Evolutionary conservation across 2,113 vertebrate genomes (phyloP).

Genomic region (Murina feae): DNA sequence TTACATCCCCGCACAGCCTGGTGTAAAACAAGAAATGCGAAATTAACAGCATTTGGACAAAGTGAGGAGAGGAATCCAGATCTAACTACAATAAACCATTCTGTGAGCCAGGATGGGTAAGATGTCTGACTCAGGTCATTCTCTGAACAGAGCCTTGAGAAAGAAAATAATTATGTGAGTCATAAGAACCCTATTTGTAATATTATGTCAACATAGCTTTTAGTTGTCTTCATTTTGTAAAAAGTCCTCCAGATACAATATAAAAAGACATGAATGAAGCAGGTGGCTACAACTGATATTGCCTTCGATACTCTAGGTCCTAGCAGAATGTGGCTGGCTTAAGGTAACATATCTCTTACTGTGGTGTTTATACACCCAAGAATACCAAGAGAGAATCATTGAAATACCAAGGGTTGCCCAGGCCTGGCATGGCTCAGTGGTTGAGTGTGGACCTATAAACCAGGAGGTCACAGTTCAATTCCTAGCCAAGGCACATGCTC

Average conservation of each 20-base stretch:
- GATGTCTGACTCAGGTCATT: not conserved
- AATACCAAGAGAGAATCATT: not conserved
- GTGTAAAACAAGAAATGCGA: not conserved
- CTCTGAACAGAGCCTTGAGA: not conserved
- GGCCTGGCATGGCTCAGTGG: too few species aligned
- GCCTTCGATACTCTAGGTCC: not conserved
- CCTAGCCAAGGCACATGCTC: too few species aligned
- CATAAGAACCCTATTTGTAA: not conserved
- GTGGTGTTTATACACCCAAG: not conserved
- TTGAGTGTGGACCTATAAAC: too few species aligned
- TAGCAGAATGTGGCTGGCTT: not conserved
- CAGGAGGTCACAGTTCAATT: too few species aligned
- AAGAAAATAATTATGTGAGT: not conserved
- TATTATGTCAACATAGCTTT: not conserved
- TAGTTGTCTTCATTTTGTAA: not conserved
- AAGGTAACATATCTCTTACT: not conserved
- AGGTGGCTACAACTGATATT: not conserved
- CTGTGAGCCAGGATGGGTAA: not conserved
- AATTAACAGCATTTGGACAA: not conserved
- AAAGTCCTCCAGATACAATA: not conserved
- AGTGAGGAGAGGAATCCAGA: not conserved
- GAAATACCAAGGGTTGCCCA: not conserved
- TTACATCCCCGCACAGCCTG: not conserved
- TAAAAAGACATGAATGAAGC: not conserved
- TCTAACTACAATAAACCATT: not conserved